A percentile compares a stretch with the other conserved stretches of the same genome.
Conservation (phyloP, 2,113 vertebrate genomes). For the Hiodon alosoides region DNA sequence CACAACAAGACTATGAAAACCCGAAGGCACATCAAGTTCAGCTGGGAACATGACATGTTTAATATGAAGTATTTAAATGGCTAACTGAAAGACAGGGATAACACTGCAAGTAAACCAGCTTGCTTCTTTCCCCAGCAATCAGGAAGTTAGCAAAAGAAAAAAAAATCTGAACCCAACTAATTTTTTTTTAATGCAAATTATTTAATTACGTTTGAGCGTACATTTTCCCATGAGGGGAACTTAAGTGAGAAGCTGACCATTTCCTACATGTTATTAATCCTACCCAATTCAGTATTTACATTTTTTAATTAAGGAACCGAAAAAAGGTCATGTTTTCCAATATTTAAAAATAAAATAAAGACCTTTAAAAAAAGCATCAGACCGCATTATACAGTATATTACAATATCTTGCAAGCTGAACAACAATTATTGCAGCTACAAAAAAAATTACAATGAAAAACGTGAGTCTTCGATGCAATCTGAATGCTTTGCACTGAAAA, state of each 20-base stretch:
- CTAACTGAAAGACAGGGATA: not conserved
- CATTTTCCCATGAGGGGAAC: constrained; percentile 2
- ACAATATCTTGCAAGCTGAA: not conserved
- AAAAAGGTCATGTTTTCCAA: not conserved
- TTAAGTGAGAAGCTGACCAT: not conserved
- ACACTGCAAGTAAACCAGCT: not conserved
- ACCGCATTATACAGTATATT: no score
- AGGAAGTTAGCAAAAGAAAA: not conserved
- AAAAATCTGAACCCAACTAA: not conserved
- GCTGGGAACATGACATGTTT: not conserved
- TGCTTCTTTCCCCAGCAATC: not conserved
- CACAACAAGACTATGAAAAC: not conserved
- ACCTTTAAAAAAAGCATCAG: no score
- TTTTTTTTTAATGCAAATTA: constrained; percentile 6
- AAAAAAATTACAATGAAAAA: no score
- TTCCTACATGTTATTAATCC: not conserved
- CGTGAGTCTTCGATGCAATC: no score
- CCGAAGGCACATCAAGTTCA: not conserved
- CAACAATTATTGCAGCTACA: not conserved
- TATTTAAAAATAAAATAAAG: not conserved
- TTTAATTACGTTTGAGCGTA: not conserved
- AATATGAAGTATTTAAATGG: not conserved
- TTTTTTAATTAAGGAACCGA: no score
- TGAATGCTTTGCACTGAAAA: no score
- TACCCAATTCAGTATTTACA: no score